These are phyloP conservation scores for Nasonia oneida DNA, from an alignment of 2,888 invertebrate species.

Conservation along the genomic window DNA sequence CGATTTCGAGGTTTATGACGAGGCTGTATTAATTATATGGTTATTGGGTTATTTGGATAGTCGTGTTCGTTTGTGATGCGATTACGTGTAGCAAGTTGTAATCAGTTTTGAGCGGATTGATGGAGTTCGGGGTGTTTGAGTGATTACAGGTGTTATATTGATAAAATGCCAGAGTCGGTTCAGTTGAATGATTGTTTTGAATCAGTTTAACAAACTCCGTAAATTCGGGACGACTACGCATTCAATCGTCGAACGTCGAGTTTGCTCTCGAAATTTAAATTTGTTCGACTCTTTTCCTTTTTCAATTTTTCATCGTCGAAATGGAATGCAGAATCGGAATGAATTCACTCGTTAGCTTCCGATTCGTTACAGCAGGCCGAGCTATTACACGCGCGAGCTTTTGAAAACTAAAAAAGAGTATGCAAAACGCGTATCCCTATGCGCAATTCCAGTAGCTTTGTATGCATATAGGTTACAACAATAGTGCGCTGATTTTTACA, in stretches of 20 bases:
- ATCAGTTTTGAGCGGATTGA: too few species aligned
- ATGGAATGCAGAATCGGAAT: not conserved
- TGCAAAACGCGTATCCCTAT: not conserved
- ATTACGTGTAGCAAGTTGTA: too few species aligned
- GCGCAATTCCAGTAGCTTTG: too few species aligned
- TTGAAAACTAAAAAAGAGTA: not conserved
- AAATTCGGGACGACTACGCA: too few species aligned
- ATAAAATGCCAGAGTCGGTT: too few species aligned
- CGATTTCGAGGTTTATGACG: not conserved
- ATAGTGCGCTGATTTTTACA: too few species aligned
- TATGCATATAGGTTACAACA: too few species aligned
- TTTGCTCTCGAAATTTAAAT: not conserved
- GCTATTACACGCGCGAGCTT: not conserved
- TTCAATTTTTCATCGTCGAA: not conserved
- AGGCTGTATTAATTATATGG: not conserved
- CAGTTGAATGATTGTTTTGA: too few species aligned
- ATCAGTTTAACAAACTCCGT: too few species aligned
- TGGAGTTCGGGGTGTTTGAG: too few species aligned
- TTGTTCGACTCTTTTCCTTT: not conserved
- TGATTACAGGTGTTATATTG: too few species aligned
- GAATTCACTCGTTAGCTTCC: not conserved
- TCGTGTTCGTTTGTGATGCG: too few species aligned
- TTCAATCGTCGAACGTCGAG: not conserved
- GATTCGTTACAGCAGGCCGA: not conserved
- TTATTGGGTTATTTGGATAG: not conserved